phyloP scores from a whole-genome alignment of 2,113 vertebrate genomes.

The Synchiropus splendidus region DNA sequence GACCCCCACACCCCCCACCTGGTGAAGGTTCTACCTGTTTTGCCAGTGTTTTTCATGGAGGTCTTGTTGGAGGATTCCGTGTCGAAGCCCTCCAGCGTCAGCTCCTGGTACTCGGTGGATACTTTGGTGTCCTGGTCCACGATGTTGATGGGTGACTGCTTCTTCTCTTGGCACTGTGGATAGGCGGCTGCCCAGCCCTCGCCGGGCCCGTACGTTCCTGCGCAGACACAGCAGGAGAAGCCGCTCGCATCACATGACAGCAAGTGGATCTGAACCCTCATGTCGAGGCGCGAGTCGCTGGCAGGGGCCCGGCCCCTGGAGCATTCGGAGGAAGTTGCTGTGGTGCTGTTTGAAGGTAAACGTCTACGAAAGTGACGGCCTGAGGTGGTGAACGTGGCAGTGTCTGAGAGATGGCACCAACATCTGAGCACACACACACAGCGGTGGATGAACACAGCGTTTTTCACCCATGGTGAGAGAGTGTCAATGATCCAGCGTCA shows the following conservation, averaged over 20 bases:
- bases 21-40: conserved; percentile 72
- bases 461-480: no score
- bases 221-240: conserved; percentile 21
- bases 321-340: not conserved
- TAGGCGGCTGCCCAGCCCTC: conserved; percentile 84
- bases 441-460: no score
- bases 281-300: no score
- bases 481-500: no score
- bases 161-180: conserved; percentile 75
- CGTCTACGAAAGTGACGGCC: no score
- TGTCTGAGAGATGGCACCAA: no score
- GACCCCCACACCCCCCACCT: not conserved
- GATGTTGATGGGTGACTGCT: conserved; percentile 92
- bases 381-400: no score
- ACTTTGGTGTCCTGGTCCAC: conserved; percentile 74
- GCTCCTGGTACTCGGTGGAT: conserved; percentile 80
- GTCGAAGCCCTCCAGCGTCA: conserved; percentile 86
- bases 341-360: not conserved
- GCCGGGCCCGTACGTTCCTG: conserved; percentile 85
- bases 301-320: no score
- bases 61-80: conserved; percentile 92
- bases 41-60: conserved; percentile 97
- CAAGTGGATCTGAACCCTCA: no score
- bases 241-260: not conserved
- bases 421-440: no score